These are phyloP conservation scores for Lordiphosa fenestrarum DNA, from an alignment of 2,888 invertebrate genomes.

Conservation along the genomic window DNA sequence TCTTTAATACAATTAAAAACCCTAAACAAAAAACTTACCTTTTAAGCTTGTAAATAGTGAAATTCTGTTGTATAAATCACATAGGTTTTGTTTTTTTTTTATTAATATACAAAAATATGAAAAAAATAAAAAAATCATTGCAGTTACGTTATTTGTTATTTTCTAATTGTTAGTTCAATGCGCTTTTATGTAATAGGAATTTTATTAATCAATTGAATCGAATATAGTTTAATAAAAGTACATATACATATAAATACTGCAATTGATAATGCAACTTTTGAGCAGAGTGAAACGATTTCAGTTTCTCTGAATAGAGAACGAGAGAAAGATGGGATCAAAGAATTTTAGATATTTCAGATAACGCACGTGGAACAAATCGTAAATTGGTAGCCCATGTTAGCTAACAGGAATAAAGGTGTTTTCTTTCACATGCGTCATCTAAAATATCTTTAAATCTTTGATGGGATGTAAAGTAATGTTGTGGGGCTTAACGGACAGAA, in stretches of 20 bases:
- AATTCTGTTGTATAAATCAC: slow-evolving; percentile 53
- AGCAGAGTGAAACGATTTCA: no score
- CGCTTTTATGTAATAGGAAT: slow-evolving; percentile 62
- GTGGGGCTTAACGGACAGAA: no score
- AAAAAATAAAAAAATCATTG: not conserved
- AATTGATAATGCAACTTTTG: slow-evolving; percentile 19
- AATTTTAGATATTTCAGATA: no score
- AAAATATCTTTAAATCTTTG: no score
- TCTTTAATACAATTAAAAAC: slow-evolving; percentile 25
- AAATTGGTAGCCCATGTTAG: no score
- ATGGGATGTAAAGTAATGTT: no score
- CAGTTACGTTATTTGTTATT: slow-evolving; percentile 54
- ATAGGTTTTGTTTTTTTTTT: slow-evolving; percentile 46
- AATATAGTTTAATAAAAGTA: slow-evolving; percentile 42
- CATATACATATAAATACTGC: slow-evolving; percentile 1
- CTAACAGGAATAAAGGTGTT: no score
- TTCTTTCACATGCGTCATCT: no score
- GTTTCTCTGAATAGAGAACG: no score
- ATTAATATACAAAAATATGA: slow-evolving; percentile 29
- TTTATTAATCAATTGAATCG: slow-evolving; percentile 39
- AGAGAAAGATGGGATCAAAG: no score
- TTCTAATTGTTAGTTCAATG: slow-evolving; percentile 58
- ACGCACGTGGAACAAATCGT: no score
- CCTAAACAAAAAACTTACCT: slow-evolving; percentile 12
- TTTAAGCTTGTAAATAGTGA: slow-evolving; percentile 56